A percentile compares a stretch with the other conserved stretches of the same genome.
Evolutionary conservation across 2,888 invertebrate species (phyloP).

Genomic region (Calliopum simillimum): DNA sequence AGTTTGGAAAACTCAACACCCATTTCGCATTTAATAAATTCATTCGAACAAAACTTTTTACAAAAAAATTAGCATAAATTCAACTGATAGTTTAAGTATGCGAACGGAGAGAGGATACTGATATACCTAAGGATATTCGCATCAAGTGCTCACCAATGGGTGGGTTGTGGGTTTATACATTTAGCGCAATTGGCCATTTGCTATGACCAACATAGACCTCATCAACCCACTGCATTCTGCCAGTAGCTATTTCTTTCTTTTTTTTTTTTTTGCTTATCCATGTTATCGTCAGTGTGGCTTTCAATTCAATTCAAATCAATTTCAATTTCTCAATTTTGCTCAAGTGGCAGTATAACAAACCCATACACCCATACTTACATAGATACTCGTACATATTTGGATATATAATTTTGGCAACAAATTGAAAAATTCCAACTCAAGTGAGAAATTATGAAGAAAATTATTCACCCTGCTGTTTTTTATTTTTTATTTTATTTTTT

Average conservation of each 20-base stretch:
- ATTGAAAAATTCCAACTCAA: slow-evolving; percentile 28
- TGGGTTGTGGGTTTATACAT: too few relatives aligned
- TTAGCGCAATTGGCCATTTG: too few relatives aligned
- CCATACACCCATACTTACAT: slow-evolving; percentile 37
- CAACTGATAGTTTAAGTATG: slow-evolving; percentile 9
- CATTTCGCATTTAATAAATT: background rate
- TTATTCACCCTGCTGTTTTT: background rate
- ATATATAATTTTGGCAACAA: slow-evolving; percentile 35
- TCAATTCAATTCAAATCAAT: slow-evolving; percentile 28
- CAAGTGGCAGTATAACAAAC: background rate
- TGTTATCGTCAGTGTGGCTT: slow-evolving; percentile 11
- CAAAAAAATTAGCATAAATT: slow-evolving; percentile 23
- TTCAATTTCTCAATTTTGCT: slow-evolving; percentile 18
- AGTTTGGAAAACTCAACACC: too few relatives aligned
- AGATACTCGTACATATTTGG: slow-evolving; percentile 44
- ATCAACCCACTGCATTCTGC: background rate
- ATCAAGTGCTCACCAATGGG: too few relatives aligned
- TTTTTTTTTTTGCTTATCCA: background rate
- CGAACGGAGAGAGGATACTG: background rate
- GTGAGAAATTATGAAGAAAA: slow-evolving; percentile 19
- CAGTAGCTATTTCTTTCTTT: background rate
- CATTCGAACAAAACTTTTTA: background rate
- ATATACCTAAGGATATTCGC: background rate
- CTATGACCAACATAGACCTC: too few relatives aligned
- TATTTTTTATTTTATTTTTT: too few relatives aligned